A percentile compares a stretch with the other conserved stretches of the same genome.
These are phyloP conservation scores for Amazonetta brasiliensis DNA, from an alignment of 2,797 vertebrate genomes.

Conservation along the genomic window DNA sequence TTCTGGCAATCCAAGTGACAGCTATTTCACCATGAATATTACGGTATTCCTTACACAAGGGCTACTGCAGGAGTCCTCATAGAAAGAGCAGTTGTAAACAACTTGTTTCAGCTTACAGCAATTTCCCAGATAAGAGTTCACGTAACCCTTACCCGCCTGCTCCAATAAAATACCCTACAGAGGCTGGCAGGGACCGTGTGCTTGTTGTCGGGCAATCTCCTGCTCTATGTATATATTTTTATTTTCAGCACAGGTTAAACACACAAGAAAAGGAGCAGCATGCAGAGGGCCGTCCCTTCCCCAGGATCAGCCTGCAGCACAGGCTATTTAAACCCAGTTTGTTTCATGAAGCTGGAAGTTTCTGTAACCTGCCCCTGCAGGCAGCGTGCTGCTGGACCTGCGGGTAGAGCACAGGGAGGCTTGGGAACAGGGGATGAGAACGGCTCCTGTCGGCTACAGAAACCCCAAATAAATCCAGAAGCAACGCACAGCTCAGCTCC, in stretches of 20 bases:
- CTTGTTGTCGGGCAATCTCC: not conserved
- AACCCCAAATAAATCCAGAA: not conserved
- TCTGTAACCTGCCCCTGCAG: not conserved
- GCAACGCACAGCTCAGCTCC: not conserved
- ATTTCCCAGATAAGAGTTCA: not conserved
- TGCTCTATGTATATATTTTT: not conserved
- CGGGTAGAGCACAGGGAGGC: rapidly evolving
- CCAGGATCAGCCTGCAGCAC: not conserved
- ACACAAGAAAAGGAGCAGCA: not conserved
- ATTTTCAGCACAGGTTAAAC: not conserved
- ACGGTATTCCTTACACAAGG: not conserved
- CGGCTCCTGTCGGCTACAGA: not conserved
- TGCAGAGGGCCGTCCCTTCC: not conserved
- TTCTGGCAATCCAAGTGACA: not conserved
- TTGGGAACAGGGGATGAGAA: not conserved
- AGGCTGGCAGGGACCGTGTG: not conserved
- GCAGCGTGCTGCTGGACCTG: not conserved
- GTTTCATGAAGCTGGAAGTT: not conserved
- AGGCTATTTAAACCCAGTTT: not conserved
- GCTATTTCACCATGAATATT: not conserved
- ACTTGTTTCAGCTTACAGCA: not conserved
- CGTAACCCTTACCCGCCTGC: not conserved
- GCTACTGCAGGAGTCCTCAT: not conserved
- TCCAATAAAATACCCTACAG: not conserved
- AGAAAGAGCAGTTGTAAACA: not conserved